Conservation (phyloP, 2,113 vertebrate species). For the Cavia aperea region DNA sequence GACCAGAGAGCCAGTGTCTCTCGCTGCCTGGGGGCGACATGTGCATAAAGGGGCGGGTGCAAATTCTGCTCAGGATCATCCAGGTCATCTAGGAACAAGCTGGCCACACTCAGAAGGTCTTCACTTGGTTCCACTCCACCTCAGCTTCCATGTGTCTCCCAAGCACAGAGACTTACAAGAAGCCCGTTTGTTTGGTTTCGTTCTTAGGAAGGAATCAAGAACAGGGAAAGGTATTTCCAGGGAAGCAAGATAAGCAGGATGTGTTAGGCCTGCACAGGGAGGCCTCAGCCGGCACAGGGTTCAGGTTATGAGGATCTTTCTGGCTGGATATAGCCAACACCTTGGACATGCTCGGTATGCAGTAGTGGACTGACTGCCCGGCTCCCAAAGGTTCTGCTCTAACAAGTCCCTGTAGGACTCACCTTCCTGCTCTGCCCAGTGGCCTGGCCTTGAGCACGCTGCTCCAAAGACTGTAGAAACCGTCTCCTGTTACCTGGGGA, state of each 20-base stretch:
- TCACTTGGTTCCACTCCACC: background rate
- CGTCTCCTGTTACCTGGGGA: background rate
- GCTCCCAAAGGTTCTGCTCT: background rate
- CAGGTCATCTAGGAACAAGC: background rate
- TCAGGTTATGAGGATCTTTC: background rate
- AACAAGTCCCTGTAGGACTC: background rate
- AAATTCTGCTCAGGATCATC: background rate
- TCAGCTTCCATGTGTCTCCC: background rate
- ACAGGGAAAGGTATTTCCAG: background rate
- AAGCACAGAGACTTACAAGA: background rate
- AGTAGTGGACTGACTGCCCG: background rate
- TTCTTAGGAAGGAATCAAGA: background rate
- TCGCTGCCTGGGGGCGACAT: too few relatives aligned
- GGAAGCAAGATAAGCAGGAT: background rate
- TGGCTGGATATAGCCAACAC: background rate
- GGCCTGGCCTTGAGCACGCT: background rate
- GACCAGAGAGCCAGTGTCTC: background rate
- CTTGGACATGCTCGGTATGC: background rate
- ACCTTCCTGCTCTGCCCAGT: background rate
- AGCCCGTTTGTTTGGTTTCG: background rate
- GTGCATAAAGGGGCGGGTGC: background rate
- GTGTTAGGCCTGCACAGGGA: background rate
- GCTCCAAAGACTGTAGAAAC: background rate
- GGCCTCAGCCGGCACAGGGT: background rate
- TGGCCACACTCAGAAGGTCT: background rate